Evolutionary conservation across 2,888 invertebrate species (phyloP).

Genomic region (Agonum fuliginosum): DNA sequence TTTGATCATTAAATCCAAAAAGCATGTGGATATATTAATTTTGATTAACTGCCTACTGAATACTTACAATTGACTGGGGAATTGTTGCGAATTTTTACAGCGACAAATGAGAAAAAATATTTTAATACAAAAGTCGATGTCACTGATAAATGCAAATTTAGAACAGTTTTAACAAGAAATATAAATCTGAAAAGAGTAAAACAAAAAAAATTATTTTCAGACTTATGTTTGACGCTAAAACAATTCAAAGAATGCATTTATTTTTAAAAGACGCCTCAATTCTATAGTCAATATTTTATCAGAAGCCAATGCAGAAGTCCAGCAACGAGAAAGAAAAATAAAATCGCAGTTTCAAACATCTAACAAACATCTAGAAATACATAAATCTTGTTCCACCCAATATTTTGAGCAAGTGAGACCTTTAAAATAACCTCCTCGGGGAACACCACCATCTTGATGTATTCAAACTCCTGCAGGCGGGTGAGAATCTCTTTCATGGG

Average conservation of each 20-base stretch:
- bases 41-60: slow-evolving; percentile 31
- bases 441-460: slow-evolving; percentile 95
- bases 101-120: too few species aligned
- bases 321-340: slow-evolving; percentile 47
- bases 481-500: slow-evolving; percentile 99
- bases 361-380: slow-evolving; percentile 53
- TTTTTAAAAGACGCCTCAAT: background rate
- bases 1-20: slow-evolving; percentile 18
- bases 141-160: background rate
- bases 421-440: slow-evolving; percentile 96
- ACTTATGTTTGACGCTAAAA: background rate
- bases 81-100: background rate
- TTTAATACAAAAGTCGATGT: too few species aligned
- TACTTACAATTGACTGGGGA: background rate
- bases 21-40: slow-evolving; percentile 6
- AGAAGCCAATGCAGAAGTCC: slow-evolving; percentile 30
- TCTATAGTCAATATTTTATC: background rate
- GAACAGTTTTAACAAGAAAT: background rate
- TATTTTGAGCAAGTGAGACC: slow-evolving; percentile 72
- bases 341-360: slow-evolving; percentile 47
- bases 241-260: background rate
- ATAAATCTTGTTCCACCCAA: slow-evolving; percentile 59
- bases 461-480: slow-evolving; percentile 96
- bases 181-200: background rate
- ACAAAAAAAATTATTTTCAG: background rate